These are phyloP conservation scores for Neolamprologus cancellatus DNA, from an alignment of 2,113 vertebrate genomes.

Conservation along the genomic window DNA sequence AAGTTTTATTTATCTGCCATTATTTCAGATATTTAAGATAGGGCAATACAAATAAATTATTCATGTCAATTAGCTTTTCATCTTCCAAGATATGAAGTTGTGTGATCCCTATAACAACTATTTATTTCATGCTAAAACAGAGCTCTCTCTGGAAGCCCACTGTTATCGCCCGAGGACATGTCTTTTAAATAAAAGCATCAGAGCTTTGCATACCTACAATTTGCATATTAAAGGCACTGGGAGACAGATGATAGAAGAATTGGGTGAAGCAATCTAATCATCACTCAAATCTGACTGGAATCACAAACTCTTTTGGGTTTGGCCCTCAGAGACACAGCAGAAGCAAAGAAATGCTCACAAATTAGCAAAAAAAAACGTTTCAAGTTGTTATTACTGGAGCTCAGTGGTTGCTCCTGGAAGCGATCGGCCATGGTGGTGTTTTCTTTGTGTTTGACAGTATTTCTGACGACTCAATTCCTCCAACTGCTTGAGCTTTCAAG, in stretches of 20 bases:
- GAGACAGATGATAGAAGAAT: constrained; percentile 70
- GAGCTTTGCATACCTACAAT: constrained; percentile 89
- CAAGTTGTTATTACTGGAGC: constrained; percentile 36
- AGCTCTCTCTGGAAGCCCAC: constrained; percentile 81
- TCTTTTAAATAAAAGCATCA: constrained; percentile 92
- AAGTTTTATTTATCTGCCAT: constrained; percentile 62
- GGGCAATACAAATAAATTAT: constrained; percentile 72
- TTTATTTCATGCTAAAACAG: constrained; percentile 88
- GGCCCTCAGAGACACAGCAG: constrained; percentile 38
- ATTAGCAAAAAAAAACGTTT: constrained; percentile 22
- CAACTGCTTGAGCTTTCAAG: not conserved
- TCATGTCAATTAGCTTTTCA: constrained; percentile 83
- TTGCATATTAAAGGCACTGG: constrained; percentile 86
- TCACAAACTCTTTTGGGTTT: constrained; percentile 57
- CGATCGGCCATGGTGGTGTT: not conserved
- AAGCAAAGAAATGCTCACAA: constrained; percentile 29
- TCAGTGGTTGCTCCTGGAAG: not conserved
- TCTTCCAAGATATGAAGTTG: constrained; percentile 84
- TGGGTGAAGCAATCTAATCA: constrained; percentile 68
- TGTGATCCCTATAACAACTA: constrained; percentile 92
- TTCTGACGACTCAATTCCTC: constrained; percentile 36
- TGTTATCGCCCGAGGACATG: constrained; percentile 84
- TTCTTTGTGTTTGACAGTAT: not conserved
- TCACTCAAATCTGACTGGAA: constrained; percentile 72
- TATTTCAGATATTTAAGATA: constrained; percentile 74